Evolutionary conservation across 92 coral and sea anemone species (phyloP).

Genomic region (Virgularia gustaviana): DNA sequence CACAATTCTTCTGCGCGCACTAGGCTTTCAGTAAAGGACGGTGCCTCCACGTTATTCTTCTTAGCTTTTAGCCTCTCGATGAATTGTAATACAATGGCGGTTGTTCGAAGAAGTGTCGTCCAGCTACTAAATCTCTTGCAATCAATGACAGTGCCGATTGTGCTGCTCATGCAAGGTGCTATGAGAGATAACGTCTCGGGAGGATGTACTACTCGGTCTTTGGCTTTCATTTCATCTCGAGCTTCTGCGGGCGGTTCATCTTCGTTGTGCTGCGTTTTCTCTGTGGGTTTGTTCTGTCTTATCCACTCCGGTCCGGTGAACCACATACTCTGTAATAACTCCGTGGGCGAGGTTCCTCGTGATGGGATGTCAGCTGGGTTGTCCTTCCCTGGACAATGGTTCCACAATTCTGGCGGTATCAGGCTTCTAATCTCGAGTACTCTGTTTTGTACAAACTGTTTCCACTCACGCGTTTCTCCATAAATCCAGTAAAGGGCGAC

Average conservation of each 20-base stretch:
- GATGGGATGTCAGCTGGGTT: constrained; percentile 45
- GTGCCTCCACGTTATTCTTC: neutral
- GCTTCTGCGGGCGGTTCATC: constrained; percentile 2
- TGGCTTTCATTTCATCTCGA: constrained; percentile 19
- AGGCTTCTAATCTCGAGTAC: constrained; percentile 29
- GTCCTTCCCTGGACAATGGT: constrained; percentile 21
- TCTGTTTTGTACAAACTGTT: constrained; percentile 29
- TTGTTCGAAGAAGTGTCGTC: constrained; percentile 41
- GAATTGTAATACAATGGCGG: constrained; percentile 48
- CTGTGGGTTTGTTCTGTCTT: neutral
- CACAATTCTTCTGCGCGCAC: constrained; percentile 42
- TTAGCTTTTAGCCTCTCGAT: constrained; percentile 27
- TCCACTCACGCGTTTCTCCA: constrained; percentile 38
- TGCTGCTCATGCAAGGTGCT: neutral
- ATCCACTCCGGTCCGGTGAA: constrained; percentile 47
- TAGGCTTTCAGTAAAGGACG: constrained; percentile 14
- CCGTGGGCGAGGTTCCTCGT: constrained; percentile 31
- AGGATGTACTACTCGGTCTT: neutral
- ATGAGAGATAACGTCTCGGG: constrained; percentile 25
- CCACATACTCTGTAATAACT: constrained; percentile 34
- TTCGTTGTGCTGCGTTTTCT: neutral
- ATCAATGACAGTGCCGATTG: constrained; percentile 44
- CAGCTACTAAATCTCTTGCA: constrained; percentile 47
- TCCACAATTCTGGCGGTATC: constrained; percentile 43
- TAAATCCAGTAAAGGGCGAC: constrained; percentile 45